A percentile compares a stretch with the other conserved stretches of the same genome.
Conservation (phyloP, 2,797 vertebrate species). For the Microchirus variegatus region DNA sequence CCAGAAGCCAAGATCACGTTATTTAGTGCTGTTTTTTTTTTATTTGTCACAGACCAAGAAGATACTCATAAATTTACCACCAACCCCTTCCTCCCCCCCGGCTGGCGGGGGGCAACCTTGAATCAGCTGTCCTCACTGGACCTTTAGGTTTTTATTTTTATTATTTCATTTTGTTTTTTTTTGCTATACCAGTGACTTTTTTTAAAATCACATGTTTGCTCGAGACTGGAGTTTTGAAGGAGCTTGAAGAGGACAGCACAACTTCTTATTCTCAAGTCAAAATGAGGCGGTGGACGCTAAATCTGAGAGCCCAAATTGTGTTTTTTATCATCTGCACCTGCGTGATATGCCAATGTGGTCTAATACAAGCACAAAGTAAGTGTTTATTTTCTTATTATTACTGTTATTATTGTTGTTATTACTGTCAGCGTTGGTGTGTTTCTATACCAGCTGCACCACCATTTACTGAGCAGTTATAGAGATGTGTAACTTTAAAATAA, state of each 20-base stretch:
- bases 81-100: slow-evolving; percentile 38
- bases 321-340: slow-evolving; percentile 78
- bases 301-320: slow-evolving; percentile 72
- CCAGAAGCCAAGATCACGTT: slow-evolving; percentile 72
- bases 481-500: too few species aligned
- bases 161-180: slow-evolving; percentile 15
- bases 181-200: slow-evolving; percentile 35
- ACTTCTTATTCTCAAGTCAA: slow-evolving; percentile 58
- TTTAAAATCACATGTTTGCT: slow-evolving; percentile 27
- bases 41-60: slow-evolving; percentile 40
- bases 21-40: slow-evolving; percentile 68
- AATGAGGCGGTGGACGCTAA: slow-evolving; percentile 77
- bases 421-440: too few species aligned
- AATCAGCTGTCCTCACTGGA: slow-evolving; percentile 40
- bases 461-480: too few species aligned
- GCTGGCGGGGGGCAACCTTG: slow-evolving; percentile 49
- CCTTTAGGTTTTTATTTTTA: slow-evolving; percentile 14
- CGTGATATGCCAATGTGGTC: slow-evolving; percentile 79
- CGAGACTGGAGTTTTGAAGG: slow-evolving; percentile 34
- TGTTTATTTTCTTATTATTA: slow-evolving; percentile 32
- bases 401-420: background rate
- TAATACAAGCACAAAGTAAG: slow-evolving; percentile 85
- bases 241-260: slow-evolving; percentile 48
- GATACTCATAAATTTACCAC: slow-evolving; percentile 46
- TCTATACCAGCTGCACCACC: too few species aligned